Evolutionary conservation across 1,140 invertebrate species (phyloP).

Genomic region (Drosophila albomicans): DNA sequence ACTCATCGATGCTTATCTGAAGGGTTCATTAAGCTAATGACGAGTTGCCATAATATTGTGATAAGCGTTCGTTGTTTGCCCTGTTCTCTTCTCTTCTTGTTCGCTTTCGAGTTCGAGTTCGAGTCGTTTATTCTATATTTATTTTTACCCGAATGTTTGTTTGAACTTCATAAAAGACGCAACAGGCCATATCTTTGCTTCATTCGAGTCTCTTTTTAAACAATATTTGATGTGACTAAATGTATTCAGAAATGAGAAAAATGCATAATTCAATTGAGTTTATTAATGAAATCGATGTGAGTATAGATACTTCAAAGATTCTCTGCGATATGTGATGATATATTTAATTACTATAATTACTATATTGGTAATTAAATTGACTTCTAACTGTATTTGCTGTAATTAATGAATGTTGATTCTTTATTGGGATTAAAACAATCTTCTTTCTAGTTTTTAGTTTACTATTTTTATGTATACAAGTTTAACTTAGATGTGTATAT

Average conservation of each 20-base stretch:
- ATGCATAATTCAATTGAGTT: too few relatives aligned
- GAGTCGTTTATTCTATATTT: slow-evolving; percentile 1
- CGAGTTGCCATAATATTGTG: slow-evolving; percentile 38
- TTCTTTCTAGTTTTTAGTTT: too few relatives aligned
- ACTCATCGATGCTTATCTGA: slow-evolving; percentile 21
- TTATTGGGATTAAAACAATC: too few relatives aligned
- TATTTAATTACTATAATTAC: too few relatives aligned
- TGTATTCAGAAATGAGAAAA: neutral
- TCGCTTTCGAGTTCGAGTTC: neutral
- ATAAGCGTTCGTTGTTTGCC: slow-evolving; percentile 8
- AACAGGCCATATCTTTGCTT: neutral
- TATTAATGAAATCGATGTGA: too few relatives aligned
- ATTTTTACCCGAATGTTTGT: neutral
- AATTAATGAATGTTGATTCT: too few relatives aligned
- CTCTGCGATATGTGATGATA: too few relatives aligned
- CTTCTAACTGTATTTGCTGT: too few relatives aligned
- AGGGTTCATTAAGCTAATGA: slow-evolving; percentile 50
- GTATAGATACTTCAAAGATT: too few relatives aligned
- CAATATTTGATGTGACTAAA: slow-evolving; percentile 24
- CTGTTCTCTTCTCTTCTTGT: neutral
- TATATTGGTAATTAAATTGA: neutral
- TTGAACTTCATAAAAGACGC: neutral
- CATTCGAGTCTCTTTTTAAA: slow-evolving; percentile 5
- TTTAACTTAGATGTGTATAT: too few relatives aligned
- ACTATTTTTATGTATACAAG: too few relatives aligned